Conservation (phyloP, 2,113 vertebrate species). For the Furnarius figulus region DNA sequence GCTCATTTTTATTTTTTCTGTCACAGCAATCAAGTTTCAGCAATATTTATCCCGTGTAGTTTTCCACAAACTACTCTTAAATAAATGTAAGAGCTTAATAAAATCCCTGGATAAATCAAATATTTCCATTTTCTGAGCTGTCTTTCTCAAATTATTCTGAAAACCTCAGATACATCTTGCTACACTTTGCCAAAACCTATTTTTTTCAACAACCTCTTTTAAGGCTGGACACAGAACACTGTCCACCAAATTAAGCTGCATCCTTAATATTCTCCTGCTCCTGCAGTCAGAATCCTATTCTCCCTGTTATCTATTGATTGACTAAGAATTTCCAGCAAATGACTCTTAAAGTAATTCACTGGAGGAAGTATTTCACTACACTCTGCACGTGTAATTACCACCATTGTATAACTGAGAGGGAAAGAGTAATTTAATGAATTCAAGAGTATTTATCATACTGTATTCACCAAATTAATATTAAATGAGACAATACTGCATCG, state of each 20-base stretch:
- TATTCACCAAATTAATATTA: constrained; percentile 26
- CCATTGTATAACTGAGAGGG: neutral
- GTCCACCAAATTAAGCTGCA: neutral
- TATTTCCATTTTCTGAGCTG: neutral
- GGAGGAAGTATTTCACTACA: neutral
- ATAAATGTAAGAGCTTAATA: neutral
- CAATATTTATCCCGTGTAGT: neutral
- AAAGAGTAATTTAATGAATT: neutral
- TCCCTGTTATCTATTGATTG: neutral
- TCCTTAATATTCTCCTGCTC: neutral
- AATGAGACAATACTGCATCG: neutral
- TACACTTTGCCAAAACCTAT: neutral
- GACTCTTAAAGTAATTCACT: neutral
- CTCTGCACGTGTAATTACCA: neutral
- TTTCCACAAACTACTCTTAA: neutral
- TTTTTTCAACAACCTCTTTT: neutral
- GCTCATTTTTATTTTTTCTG: neutral
- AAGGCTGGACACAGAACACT: neutral
- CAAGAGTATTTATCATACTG: neutral
- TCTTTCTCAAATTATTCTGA: neutral
- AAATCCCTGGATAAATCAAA: neutral
- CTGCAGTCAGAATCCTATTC: neutral
- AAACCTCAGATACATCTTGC: neutral
- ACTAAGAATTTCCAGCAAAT: neutral
- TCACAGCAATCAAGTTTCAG: neutral